Conservation (phyloP, 2,797 vertebrate species). For the Sylvia borin region DNA sequence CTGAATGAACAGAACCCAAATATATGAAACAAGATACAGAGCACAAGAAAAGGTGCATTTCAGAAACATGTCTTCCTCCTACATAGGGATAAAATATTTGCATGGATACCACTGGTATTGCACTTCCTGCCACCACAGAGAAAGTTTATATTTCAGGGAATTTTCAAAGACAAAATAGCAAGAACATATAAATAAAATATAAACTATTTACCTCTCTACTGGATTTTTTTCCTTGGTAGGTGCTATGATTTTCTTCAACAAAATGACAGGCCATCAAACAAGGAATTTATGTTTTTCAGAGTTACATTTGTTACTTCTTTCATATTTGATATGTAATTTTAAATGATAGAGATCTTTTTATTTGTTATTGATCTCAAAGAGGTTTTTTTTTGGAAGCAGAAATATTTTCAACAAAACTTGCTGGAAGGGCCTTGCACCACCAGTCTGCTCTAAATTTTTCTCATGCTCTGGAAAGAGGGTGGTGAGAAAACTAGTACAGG, state of each 20-base stretch:
- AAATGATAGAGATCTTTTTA: neutral
- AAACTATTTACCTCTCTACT: neutral
- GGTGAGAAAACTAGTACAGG: neutral
- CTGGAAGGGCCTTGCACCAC: neutral
- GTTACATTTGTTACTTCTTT: neutral
- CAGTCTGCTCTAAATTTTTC: neutral
- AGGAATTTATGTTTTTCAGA: neutral
- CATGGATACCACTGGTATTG: neutral
- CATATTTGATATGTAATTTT: neutral
- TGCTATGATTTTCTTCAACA: conserved; percentile 7
- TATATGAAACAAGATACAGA: neutral
- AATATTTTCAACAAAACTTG: neutral
- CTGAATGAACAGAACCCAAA: neutral
- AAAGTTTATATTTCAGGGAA: neutral
- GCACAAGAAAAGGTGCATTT: neutral
- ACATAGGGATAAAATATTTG: neutral
- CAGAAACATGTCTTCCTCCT: neutral
- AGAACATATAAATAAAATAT: conserved; percentile 22
- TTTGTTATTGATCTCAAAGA: neutral
- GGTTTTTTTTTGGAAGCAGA: neutral
- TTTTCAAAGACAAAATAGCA: conserved; percentile 18
- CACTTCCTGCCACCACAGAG: neutral
- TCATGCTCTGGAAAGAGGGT: neutral
- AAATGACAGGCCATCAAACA: neutral
- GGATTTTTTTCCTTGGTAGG: neutral